A percentile compares a stretch with the other conserved stretches of the same genome.
These are phyloP conservation scores for Ictalurus punctatus DNA, from an alignment of 2,113 vertebrate species.

Conservation along the genomic window DNA sequence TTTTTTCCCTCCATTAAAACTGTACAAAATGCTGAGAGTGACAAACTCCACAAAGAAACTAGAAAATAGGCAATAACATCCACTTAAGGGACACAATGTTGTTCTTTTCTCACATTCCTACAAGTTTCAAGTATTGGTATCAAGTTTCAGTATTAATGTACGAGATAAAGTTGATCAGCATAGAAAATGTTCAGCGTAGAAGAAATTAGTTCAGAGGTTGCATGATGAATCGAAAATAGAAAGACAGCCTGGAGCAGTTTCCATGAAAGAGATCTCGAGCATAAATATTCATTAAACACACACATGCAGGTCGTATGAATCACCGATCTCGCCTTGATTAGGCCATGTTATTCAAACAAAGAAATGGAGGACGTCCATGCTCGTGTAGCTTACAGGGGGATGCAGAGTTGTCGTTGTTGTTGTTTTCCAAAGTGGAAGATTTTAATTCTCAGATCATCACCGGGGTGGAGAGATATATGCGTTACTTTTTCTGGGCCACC, in stretches of 20 bases:
- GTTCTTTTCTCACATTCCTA: neutral
- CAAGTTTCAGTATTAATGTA: neutral
- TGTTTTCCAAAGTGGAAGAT: conserved; percentile 29
- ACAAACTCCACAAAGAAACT: conserved; percentile 10
- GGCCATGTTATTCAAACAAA: conserved; percentile 53
- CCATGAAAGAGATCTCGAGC: conserved; percentile 52
- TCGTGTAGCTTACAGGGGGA: neutral
- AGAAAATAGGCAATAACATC: conserved; percentile 20
- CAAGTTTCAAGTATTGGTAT: neutral
- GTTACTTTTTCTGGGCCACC: conserved; percentile 48
- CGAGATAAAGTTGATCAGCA: neutral
- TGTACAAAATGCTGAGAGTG: conserved; percentile 22
- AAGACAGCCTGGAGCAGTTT: conserved; percentile 52
- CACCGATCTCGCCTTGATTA: conserved; percentile 55
- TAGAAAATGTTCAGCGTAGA: neutral
- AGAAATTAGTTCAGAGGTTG: conserved; percentile 38
- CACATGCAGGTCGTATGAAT: conserved; percentile 45
- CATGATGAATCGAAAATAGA: conserved; percentile 30
- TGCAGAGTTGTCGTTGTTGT: neutral
- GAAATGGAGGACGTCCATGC: conserved; percentile 45
- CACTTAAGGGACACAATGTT: neutral
- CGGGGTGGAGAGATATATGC: conserved; percentile 17
- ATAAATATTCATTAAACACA: conserved; percentile 66
- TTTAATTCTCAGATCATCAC: conserved; percentile 19
- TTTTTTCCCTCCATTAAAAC: conserved; percentile 15